Evolutionary conservation across 2,888 invertebrate genomes (phyloP), one percentile per base, ranked within the genome.

Genomic region (Cerastoderma edule): DNA sequence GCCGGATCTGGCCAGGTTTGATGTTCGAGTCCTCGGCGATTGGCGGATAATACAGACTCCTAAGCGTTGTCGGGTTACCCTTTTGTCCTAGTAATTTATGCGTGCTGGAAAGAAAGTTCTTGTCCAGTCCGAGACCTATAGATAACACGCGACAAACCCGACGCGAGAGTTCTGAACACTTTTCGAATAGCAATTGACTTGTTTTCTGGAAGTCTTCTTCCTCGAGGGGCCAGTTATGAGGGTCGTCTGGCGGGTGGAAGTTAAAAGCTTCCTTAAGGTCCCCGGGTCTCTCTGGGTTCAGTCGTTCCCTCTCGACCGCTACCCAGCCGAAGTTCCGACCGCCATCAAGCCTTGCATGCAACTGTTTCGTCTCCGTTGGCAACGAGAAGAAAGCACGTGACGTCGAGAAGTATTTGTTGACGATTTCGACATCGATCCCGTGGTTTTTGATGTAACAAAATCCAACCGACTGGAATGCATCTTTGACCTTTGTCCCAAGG

Each of bases 1-100:
- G 82, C 8, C 85, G 77, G 2, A 83, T 71, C 70, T 88, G 86
- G 4, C 83, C 83, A 3, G 85, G 78, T 67, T 84, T 83, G 13
- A 83, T 67, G 30, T 28, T 67, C 73, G 72, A 56, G 1, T 68
- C 68, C 13, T 39, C n/a, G 0, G 48, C 2, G 1, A 80, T 46
- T 1, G 73, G 71, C 0, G 75, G 76, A 35, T 80, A 80, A 27
- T 71, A 73, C 19, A 73, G 32, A 10, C 27, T 53, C 5, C 76
- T 48, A 4, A 80, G 35, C 16, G 54, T 50, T 4, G 73, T 71
- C 16, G 39, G n/a, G 24, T 66, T 80, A 0, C 30, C 65, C 10
- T 57, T 44, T 22, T 46, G 44, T 1, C 73, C 73, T 16, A 73
- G 27, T 16, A 2, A n/a, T 30, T 50, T 54, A 53, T 80, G 80